Evolutionary conservation across 2,113 vertebrate species (phyloP).

Genomic region (Petromus typicus): DNA sequence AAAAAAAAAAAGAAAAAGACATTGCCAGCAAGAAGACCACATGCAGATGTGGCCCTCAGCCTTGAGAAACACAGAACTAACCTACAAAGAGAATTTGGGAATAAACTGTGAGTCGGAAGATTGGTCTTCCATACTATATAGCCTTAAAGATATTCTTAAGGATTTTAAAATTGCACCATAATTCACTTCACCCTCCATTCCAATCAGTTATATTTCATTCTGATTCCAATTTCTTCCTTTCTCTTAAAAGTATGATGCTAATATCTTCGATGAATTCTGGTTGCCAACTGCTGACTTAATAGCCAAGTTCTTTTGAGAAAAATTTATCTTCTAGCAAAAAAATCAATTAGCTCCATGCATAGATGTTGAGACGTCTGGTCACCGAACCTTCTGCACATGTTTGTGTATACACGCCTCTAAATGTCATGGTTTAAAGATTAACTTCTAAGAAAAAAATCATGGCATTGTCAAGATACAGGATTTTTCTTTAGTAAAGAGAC

Average conservation of each 20-base stretch:
- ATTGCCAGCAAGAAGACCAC: background rate
- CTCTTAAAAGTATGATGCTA: background rate
- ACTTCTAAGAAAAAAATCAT: background rate
- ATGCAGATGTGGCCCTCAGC: background rate
- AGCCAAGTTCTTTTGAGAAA: slow-evolving; percentile 26
- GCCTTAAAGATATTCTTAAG: background rate
- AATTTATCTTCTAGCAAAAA: background rate
- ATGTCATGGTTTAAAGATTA: background rate
- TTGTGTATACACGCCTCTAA: background rate
- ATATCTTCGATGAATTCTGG: background rate
- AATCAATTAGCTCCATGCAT: background rate
- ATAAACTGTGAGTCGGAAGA: background rate
- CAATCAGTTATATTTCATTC: background rate
- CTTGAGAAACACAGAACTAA: background rate
- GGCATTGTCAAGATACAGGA: background rate
- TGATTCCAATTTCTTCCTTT: background rate
- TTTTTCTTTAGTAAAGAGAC: background rate
- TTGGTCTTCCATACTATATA: background rate
- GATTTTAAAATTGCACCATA: background rate
- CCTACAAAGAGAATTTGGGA: background rate
- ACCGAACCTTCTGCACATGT: background rate
- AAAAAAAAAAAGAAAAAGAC: too few relatives aligned
- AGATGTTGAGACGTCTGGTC: background rate
- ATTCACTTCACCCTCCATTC: background rate
- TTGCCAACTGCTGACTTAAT: background rate